Base-by-base conservation (phyloP, 2,113 vertebrate genomes). In the Lampris megalopsis region DNA sequence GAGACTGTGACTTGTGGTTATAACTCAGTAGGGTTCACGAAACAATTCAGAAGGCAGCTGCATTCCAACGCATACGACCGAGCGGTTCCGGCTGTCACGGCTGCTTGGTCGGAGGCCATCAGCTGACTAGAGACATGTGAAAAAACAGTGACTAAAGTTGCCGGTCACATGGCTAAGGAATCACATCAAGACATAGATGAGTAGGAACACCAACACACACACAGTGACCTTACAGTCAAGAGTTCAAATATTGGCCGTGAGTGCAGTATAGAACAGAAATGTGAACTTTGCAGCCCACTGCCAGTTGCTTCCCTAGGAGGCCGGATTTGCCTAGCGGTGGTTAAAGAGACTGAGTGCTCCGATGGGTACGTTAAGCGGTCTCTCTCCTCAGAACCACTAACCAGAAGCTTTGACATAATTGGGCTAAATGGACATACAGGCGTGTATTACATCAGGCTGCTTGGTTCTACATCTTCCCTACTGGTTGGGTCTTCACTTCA, bases 101-200 rank as follows among this genome's bases (percentile, higher is more conserved):
- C 76, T 77, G 74, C 73, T 59, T 83, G 82, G 82, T 79, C 47
- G 61, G 45, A 77, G 68, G 65, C 35, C 71, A 88, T 89, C 90
- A 90, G 88, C 84, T 91, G 92, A 91, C 81, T 73, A 36, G 65
- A 86, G 84, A 86, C 77, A 86, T 84, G 80, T 80, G 85, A 82
- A 81, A 24, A 87, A 84, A 85, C 87, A 81, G 45, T 63, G 72
- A 84, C 81, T 81, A 84, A 75, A 66, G 43, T 67, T 68, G 63
- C 61, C 41, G 10, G 79, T 93, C 90, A 92, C 87, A 92, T 89
- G 91, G 79, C 59, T 63, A 53, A 80, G 74, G 84, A 91, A 86
- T 88, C 71, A 24, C 24, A 24, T 24, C 24, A 24, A 24, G 24
- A 24, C 24, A 24, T 24, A 24, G 24, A 24, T 24, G 24, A 24